These are phyloP conservation scores for Drosophila albomicans DNA, from an alignment of 1,140 invertebrate species.

Conservation along the genomic window DNA sequence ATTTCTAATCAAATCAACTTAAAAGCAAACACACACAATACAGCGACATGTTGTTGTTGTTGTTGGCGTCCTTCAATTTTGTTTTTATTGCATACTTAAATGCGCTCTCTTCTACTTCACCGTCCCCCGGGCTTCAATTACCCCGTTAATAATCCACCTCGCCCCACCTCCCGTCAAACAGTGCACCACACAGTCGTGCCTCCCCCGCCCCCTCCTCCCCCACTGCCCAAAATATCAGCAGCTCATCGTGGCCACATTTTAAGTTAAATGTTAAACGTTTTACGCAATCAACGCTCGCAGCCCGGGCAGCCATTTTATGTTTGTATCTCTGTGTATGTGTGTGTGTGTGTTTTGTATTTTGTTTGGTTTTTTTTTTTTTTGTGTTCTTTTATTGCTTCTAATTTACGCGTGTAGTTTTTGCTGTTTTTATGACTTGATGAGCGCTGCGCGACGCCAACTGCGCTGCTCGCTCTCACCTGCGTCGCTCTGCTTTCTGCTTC, in stretches of 20 bases:
- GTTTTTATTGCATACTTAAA: conserved; percentile 60
- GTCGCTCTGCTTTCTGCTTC: conserved; percentile 7
- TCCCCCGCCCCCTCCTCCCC: not conserved
- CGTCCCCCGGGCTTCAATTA: conserved; percentile 12
- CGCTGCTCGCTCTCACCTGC: conserved; percentile 44
- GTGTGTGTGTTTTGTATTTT: conserved; percentile 9
- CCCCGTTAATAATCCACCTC: conserved; percentile 11
- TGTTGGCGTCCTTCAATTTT: conserved; percentile 42
- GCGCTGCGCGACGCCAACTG: conserved; percentile 40
- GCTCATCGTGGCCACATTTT: conserved; percentile 25
- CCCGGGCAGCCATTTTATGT: conserved; percentile 38
- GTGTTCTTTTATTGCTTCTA: conserved; percentile 52
- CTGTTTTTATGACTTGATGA: conserved; percentile 57
- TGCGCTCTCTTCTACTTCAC: conserved; percentile 16
- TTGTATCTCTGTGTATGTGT: conserved; percentile 13
- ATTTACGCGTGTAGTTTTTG: conserved; percentile 68
- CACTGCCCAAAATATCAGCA: not conserved
- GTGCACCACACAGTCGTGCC: not conserved
- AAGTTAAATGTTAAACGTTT: conserved; percentile 48
- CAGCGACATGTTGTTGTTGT: conserved; percentile 13
- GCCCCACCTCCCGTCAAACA: not conserved
- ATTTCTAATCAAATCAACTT: conserved; percentile 39
- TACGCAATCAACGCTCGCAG: conserved; percentile 58
- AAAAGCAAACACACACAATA: conserved; percentile 11
- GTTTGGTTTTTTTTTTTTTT: conserved; percentile 20